Base-by-base conservation (phyloP, 1,140 invertebrate species). In the Drosophila kanapiae region DNA sequence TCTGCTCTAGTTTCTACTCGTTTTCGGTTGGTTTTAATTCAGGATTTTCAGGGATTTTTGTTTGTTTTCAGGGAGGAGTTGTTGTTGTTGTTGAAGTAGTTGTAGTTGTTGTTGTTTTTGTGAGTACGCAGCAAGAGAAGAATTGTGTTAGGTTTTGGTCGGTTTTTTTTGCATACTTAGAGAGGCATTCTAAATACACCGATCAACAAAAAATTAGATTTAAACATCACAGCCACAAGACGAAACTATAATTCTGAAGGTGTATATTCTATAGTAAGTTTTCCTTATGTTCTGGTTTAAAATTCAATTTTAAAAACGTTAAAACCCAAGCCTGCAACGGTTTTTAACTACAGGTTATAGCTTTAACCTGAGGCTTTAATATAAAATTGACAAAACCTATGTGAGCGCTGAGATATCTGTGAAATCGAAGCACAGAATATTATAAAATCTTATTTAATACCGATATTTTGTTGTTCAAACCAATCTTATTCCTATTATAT, bases 1-100 rank as follows among this genome's bases (percentile, higher is more conserved):
- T 90, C 82, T 90, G 85, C 77, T 92, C 91, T 70, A 91, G 75
- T 90, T 91, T 92, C 91, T 92, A 80, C 76, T 75, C 58, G 13
- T 83, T 29, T 27, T 54, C 45, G 31, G 23, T 53, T 10, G 60
- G 60, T 29, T 54, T 35, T 13, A n/a, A 16, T 18, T 29, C 37
- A 43, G 60, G 49, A 54, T 37, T 45, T 58, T 53, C 16, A 38
- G 61, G 61, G 7, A 45, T 31, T 18, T 53, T 33, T 54, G 18
- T 23, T 61, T 54, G 33, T 33, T 35, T 74, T 74, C 68, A 42
- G 67, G 68, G 43, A 60, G 53, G 18, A 42, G 82, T 65, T 40
- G 76, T 79, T 23, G 80, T 78, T 49, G 71, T 82, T 47, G 70
- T 42, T 3, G 59, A 70, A 42, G 61, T 63, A 11, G 78, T 77